Conservation (phyloP, 2,797 vertebrate species). For the Falco cherrug region DNA sequence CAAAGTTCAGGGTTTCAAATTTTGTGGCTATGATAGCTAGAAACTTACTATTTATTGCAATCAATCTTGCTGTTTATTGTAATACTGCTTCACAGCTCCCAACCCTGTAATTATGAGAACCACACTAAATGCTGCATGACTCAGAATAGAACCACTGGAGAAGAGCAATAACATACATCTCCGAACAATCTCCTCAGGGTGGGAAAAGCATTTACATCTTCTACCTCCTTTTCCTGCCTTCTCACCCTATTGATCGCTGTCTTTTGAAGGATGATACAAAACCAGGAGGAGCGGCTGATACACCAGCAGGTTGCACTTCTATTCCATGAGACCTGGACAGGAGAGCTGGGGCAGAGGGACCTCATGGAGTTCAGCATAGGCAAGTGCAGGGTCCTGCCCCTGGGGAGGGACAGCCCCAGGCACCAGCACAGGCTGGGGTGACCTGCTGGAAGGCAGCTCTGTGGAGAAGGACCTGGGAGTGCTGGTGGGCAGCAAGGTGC, state of each 20-base stretch:
- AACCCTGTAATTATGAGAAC: not conserved
- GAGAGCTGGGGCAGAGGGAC: too few relatives aligned
- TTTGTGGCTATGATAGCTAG: not conserved
- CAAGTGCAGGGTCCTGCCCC: too few relatives aligned
- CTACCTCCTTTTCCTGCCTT: not conserved
- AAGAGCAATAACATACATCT: not conserved
- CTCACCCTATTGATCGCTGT: fast-evolving
- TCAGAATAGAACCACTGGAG: not conserved
- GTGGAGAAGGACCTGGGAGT: too few relatives aligned
- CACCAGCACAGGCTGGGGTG: too few relatives aligned
- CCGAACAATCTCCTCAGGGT: not conserved
- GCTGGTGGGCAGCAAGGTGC: too few relatives aligned
- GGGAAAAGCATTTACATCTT: not conserved
- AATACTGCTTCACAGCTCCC: not conserved
- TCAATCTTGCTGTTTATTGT: not conserved
- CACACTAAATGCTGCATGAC: not conserved
- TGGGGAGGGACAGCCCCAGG: too few relatives aligned
- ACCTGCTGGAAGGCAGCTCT: too few relatives aligned
- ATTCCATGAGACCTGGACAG: too few relatives aligned
- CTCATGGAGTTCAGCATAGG: too few relatives aligned
- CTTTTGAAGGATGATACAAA: not conserved
- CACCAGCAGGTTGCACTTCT: too few relatives aligned
- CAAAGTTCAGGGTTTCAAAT: not conserved
- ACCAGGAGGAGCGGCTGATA: too few relatives aligned
- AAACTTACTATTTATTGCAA: not conserved